phyloP scores from a whole-genome alignment of 2,888 invertebrate genomes.

The Volucella inanis region DNA sequence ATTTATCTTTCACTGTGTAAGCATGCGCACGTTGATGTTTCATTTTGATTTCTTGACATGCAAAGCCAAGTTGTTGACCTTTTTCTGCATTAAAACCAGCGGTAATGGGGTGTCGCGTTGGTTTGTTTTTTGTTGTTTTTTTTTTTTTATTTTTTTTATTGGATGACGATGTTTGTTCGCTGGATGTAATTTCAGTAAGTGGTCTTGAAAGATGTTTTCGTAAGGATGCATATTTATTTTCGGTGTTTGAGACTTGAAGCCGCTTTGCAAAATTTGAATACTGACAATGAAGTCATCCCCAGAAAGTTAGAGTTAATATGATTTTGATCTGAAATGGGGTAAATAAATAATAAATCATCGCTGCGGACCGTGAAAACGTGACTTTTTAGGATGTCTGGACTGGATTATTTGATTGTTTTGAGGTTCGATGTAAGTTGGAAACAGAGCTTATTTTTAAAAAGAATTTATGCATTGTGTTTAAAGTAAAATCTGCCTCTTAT shows the following conservation, averaged over 20 bases:
- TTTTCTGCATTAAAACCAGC: slow-evolving; percentile 20
- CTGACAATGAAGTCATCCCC: slow-evolving; percentile 22
- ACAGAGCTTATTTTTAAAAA: too few species aligned
- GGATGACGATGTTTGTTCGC: too few species aligned
- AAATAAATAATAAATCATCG: neutral
- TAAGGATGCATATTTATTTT: slow-evolving; percentile 5
- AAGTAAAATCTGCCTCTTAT: too few species aligned
- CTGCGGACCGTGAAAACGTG: too few species aligned
- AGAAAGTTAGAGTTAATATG: neutral
- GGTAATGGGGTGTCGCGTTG: slow-evolving; percentile 10
- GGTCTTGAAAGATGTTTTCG: slow-evolving; percentile 32
- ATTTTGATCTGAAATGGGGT: neutral
- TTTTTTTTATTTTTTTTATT: too few species aligned
- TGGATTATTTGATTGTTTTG: too few species aligned
- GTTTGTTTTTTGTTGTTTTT: slow-evolving; percentile 14
- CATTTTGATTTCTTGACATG: slow-evolving; percentile 35
- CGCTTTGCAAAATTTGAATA: slow-evolving; percentile 5
- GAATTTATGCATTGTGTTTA: too few species aligned
- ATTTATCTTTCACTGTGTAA: slow-evolving; percentile 10
- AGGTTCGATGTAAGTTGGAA: too few species aligned
- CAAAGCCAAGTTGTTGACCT: slow-evolving; percentile 59
- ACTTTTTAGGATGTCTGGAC: too few species aligned
- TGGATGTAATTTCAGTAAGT: slow-evolving; percentile 19
- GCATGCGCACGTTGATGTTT: neutral
- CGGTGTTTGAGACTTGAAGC: neutral